Conservation (phyloP, 2,888 invertebrate species). For the Hipparchia sbordonii region DNA sequence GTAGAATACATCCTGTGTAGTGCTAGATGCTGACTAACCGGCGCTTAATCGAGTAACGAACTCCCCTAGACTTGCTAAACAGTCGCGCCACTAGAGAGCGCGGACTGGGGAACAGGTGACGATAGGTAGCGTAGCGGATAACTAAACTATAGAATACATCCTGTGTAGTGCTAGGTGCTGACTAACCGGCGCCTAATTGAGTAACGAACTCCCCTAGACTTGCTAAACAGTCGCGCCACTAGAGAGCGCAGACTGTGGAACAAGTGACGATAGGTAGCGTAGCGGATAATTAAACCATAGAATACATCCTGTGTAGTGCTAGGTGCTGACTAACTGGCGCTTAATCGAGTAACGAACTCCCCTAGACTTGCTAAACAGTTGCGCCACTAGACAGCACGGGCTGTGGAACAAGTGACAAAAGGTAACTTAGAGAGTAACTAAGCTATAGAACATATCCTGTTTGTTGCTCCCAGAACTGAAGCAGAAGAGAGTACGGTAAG, state of each 20-base stretch:
- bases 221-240: constrained; percentile 67
- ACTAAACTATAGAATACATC: constrained; percentile 52
- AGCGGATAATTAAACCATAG: not conserved
- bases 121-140: constrained; percentile 38
- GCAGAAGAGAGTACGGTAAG: too few species aligned
- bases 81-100: constrained; percentile 55
- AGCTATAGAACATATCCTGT: too few species aligned
- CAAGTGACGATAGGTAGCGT: constrained; percentile 36
- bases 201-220: constrained; percentile 72
- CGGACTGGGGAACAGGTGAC: constrained; percentile 34
- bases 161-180: constrained; percentile 68
- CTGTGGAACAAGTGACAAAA: constrained; percentile 29
- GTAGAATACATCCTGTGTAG: constrained; percentile 63
- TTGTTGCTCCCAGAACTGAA: too few species aligned
- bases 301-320: constrained; percentile 43
- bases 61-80: constrained; percentile 68
- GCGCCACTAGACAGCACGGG: constrained; percentile 49
- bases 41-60: constrained; percentile 78
- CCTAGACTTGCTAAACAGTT: constrained; percentile 68
- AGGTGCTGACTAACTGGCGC: constrained; percentile 72
- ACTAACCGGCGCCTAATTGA: constrained; percentile 75
- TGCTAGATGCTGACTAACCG: constrained; percentile 72
- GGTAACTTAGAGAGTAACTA: too few species aligned
- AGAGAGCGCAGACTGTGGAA: constrained; percentile 43
- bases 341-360: constrained; percentile 79